These are phyloP conservation scores for Microctenopoma stevenorrisi DNA, from an alignment of 2,797 vertebrate genomes.

Conservation along the genomic window DNA sequence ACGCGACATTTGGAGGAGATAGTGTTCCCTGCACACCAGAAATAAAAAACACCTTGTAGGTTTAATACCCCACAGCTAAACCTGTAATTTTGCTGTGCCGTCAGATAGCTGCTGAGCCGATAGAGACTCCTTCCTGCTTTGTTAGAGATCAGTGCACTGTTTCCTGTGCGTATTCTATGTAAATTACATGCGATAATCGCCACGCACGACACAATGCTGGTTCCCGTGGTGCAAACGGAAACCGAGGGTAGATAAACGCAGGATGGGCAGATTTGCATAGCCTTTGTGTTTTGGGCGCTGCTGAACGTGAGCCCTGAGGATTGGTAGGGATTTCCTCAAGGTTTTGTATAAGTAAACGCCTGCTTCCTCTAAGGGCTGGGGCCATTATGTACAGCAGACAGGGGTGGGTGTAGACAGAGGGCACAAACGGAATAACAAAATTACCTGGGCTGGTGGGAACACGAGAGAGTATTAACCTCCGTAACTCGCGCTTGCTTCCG, in stretches of 20 bases:
- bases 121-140: slow-evolving; percentile 81
- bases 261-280: slow-evolving; percentile 85
- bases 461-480: slow-evolving; percentile 68
- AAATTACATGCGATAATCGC: slow-evolving; percentile 87
- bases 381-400: slow-evolving; percentile 82
- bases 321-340: slow-evolving; percentile 78
- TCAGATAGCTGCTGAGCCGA: slow-evolving; percentile 83
- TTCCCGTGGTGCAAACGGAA: slow-evolving; percentile 84
- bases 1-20: slow-evolving; percentile 81
- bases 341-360: slow-evolving; percentile 83
- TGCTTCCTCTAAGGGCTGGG: slow-evolving; percentile 82
- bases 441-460: slow-evolving; percentile 76
- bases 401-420: slow-evolving; percentile 75
- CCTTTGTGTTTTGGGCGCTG: slow-evolving; percentile 83
- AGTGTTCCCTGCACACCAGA: slow-evolving; percentile 74
- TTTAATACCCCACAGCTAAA: slow-evolving; percentile 85
- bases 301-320: slow-evolving; percentile 83
- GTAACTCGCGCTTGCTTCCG: slow-evolving; percentile 50
- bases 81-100: slow-evolving; percentile 81
- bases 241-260: slow-evolving; percentile 84
- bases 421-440: slow-evolving; percentile 80
- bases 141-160: slow-evolving; percentile 82
- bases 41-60: slow-evolving; percentile 80
- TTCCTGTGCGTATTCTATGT: slow-evolving; percentile 86
- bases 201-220: slow-evolving; percentile 82